phyloP scores from a whole-genome alignment of 2,797 vertebrate genomes.

The Paguma larvata region DNA sequence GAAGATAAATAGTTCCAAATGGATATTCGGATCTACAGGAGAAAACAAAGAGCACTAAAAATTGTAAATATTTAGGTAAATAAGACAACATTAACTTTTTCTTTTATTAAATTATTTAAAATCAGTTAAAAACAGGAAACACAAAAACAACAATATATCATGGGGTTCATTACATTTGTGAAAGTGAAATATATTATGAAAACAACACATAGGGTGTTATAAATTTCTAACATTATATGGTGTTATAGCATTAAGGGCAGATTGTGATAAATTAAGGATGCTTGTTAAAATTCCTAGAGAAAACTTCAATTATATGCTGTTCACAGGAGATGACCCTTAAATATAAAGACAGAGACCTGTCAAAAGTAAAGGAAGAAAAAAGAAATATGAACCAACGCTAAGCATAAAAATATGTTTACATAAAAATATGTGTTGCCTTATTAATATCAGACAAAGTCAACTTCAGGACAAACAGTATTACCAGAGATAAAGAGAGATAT shows the following conservation, averaged over 20 bases:
- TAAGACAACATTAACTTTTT: neutral
- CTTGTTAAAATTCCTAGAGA: neutral
- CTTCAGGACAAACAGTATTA: neutral
- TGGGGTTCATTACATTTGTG: neutral
- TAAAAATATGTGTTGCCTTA: neutral
- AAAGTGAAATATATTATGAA: neutral
- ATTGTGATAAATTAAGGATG: neutral
- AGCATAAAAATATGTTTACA: neutral
- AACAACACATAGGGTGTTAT: neutral
- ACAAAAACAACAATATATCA: neutral
- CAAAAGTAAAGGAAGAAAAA: neutral
- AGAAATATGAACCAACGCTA: neutral
- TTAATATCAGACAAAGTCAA: neutral
- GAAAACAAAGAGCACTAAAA: neutral
- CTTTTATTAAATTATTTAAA: neutral
- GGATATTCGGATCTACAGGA: neutral
- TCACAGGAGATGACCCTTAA: neutral
- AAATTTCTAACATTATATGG: neutral
- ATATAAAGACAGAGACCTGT: neutral
- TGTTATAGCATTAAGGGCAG: neutral
- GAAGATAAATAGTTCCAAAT: neutral
- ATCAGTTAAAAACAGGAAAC: neutral
- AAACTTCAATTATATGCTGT: neutral
- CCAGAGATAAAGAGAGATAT: neutral
- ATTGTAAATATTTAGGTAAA: neutral